These are phyloP conservation scores for Morpho achilles DNA, from an alignment of 2,888 invertebrate species.

Conservation along the genomic window DNA sequence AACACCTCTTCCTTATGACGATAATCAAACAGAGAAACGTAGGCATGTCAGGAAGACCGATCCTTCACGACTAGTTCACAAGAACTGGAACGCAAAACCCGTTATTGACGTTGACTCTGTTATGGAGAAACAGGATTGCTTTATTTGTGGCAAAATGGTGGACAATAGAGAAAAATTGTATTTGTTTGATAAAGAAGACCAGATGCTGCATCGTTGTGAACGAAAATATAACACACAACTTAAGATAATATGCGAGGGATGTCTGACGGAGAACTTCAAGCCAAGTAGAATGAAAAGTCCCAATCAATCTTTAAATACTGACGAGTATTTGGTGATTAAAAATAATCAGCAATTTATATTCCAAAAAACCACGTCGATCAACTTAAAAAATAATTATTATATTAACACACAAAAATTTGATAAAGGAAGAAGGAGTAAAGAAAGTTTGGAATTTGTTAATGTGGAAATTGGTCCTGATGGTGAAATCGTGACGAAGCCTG, in stretches of 20 bases:
- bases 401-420: neutral
- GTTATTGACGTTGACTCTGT: conserved; percentile 50
- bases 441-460: conserved; percentile 53
- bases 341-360: conserved; percentile 72
- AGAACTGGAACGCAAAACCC: conserved; percentile 43
- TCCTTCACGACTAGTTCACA: conserved; percentile 55
- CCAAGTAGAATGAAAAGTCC: conserved; percentile 57
- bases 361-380: conserved; percentile 50
- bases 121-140: conserved; percentile 56
- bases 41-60: conserved; percentile 65
- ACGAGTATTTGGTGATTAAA: conserved; percentile 65
- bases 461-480: conserved; percentile 67
- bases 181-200: conserved; percentile 69
- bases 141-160: conserved; percentile 58
- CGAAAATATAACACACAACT: conserved; percentile 55
- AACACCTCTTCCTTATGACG: conserved; percentile 51
- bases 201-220: conserved; percentile 57
- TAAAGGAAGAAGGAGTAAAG: conserved; percentile 5
- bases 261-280: conserved; percentile 57
- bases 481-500: conserved; percentile 55
- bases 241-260: conserved; percentile 62
- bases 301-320: conserved; percentile 53
- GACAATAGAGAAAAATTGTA: conserved; percentile 59
- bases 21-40: conserved; percentile 49
- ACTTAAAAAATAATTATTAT: conserved; percentile 27